Conservation (phyloP, 2,888 invertebrate genomes). For the Stegana nigrithorax region DNA sequence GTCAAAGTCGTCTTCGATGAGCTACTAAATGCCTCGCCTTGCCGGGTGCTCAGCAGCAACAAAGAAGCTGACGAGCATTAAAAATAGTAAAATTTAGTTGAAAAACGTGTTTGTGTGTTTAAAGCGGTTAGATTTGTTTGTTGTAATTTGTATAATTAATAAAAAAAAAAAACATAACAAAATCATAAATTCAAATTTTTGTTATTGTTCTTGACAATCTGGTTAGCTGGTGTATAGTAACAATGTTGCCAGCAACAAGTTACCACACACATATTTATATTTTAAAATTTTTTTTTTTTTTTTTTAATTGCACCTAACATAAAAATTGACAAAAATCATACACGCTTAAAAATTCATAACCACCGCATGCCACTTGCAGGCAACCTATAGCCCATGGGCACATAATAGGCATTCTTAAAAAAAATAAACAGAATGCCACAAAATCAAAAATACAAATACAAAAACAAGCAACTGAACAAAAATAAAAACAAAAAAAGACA, state of each 20-base stretch:
- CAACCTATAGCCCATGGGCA: no score
- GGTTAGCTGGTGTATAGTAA: no score
- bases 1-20: conserved; percentile 51
- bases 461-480: conserved; percentile 20
- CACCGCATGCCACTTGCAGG: neutral
- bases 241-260: neutral
- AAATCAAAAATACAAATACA: conserved; percentile 42
- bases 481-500: conserved; percentile 32
- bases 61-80: neutral
- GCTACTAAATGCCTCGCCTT: conserved; percentile 32
- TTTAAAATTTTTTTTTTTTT: no score
- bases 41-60: neutral
- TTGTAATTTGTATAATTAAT: conserved; percentile 23
- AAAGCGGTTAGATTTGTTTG: conserved; percentile 22
- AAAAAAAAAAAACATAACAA: conserved; percentile 36
- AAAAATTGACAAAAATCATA: neutral
- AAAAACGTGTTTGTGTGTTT: conserved; percentile 27
- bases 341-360: neutral
- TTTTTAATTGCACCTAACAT: conserved; percentile 21
- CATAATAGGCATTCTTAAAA: no score
- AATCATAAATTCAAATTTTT: neutral
- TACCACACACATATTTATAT: no score
- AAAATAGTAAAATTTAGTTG: neutral
- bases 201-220: conserved; percentile 6
- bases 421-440: no score